Percentiles rank a stretch among this genome's conserved stretches.
Conservation (phyloP, 2,113 vertebrate genomes). For the Actenoides lindsayi region DNA sequence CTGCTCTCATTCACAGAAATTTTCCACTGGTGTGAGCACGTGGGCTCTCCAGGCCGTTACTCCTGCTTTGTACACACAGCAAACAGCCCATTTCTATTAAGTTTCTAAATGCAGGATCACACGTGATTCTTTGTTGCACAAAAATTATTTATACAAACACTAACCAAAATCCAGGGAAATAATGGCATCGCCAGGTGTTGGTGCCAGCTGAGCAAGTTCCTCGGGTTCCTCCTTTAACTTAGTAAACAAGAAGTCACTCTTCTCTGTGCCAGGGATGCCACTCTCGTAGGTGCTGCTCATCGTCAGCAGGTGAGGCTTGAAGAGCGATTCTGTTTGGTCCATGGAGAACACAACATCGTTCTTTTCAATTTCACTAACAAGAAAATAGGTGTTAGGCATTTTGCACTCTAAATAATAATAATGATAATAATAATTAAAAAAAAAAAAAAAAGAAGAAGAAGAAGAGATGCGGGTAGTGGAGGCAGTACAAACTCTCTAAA, state of each 20-base stretch:
- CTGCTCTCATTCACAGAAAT: conserved; percentile 53
- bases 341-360: conserved; percentile 90
- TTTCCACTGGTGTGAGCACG: conserved; percentile 31
- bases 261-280: conserved; percentile 60
- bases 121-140: neutral
- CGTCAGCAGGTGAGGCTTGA: conserved; percentile 83
- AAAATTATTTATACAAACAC: conserved; percentile 53
- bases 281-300: conserved; percentile 83
- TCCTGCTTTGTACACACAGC: neutral
- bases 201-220: conserved; percentile 92
- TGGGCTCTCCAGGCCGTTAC: neutral
- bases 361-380: conserved; percentile 90
- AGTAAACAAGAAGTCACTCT: conserved; percentile 84
- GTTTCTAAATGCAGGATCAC: conserved; percentile 6
- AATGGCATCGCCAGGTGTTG: conserved; percentile 91
- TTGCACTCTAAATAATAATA: neutral
- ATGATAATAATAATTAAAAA: too few species aligned
- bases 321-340: conserved; percentile 93
- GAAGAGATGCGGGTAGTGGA: neutral
- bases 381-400: conserved; percentile 39
- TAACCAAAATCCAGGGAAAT: conserved; percentile 92
- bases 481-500: neutral
- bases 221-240: conserved; percentile 97
- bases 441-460: neutral
- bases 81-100: neutral